Base-by-base conservation (phyloP, 1,140 invertebrate genomes). In the Cecropterus lyciades region DNA sequence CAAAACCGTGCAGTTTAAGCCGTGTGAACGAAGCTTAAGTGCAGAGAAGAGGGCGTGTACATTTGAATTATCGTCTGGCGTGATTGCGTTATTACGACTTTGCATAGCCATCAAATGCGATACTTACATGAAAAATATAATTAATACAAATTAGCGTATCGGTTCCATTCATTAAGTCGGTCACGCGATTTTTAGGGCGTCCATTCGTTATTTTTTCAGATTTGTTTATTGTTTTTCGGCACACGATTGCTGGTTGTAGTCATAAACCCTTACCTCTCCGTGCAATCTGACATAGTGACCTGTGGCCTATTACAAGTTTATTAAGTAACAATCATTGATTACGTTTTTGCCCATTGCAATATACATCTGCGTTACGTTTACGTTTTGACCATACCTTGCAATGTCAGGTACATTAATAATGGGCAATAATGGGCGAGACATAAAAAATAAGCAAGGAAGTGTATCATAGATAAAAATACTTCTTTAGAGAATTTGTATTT, bases 221-320 rank as follows among this genome's bases (percentile, higher is more conserved):
- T 48, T 60, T 8, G 46, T 59, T 17, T 30, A 40, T 40, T 40
- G 11, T 13, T 40, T 42, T 42, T 56, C 2, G 33, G 33, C 33
- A 8, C 37, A 45, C 55, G 55, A 27, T 57, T 20, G 37, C 16
- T 17, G 16, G 16, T 17, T 56, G 40, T 56, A 43, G 30, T 13
- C 52, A n/a, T 55, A 52, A 33, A 53, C 40, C 55, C 40, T 45
- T 27, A 57, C 42, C n/a, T n/a, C n/a, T 48, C 49, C 52, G 10
- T 49, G 53, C 16, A 55, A 72, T 56, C 60, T 73, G 71, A 67
- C 68, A 73, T 27, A 70, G 67, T 70, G 67, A 64, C 67, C 65
- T 62, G 27, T 13, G n/a, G n/a, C n/a, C n/a, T n/a, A n/a, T n/a
- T n/a, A n/a, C n/a, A n/a, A n/a, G n/a, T n/a, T n/a, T n/a, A n/a